These are phyloP conservation scores for Reinhardtius hippoglossoides DNA, from an alignment of 2,113 vertebrate genomes.

Conservation along the genomic window DNA sequence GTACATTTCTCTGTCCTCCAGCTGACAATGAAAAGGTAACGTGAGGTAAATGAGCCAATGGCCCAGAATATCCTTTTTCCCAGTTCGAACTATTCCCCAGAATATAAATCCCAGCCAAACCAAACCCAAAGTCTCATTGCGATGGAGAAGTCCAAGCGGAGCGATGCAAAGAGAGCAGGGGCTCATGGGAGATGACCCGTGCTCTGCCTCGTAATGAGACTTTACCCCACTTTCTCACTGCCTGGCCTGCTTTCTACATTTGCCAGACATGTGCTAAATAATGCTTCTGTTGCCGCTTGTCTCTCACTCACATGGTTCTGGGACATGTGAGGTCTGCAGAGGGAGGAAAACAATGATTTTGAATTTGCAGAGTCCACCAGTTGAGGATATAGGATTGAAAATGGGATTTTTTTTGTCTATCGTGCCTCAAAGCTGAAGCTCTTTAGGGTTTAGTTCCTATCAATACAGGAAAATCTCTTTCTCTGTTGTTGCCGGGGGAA, in stretches of 20 bases:
- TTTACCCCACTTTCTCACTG: slow-evolving; percentile 64
- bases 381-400: slow-evolving; percentile 15
- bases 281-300: slow-evolving; percentile 42
- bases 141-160: slow-evolving; percentile 52
- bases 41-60: slow-evolving; percentile 51
- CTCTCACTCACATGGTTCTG: slow-evolving; percentile 48
- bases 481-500: slow-evolving; percentile 63
- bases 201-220: slow-evolving; percentile 76
- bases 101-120: slow-evolving; percentile 39
- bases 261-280: slow-evolving; percentile 58
- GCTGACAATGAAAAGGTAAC: slow-evolving; percentile 36
- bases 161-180: slow-evolving; percentile 40
- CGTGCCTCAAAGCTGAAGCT: slow-evolving; percentile 50
- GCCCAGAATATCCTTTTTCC: slow-evolving; percentile 41
- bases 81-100: slow-evolving; percentile 9
- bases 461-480: slow-evolving; percentile 63
- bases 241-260: slow-evolving; percentile 67
- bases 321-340: slow-evolving; percentile 1
- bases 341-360: background rate
- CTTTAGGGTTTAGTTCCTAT: slow-evolving; percentile 71
- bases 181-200: slow-evolving; percentile 71
- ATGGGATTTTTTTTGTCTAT: slow-evolving; percentile 25
- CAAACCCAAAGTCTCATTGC: slow-evolving; percentile 44
- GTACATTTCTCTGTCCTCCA: slow-evolving; percentile 8
- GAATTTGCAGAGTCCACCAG: slow-evolving; percentile 16